These are phyloP conservation scores for Anthophora plumipes DNA, from an alignment of 2,888 invertebrate genomes.

Conservation along the genomic window DNA sequence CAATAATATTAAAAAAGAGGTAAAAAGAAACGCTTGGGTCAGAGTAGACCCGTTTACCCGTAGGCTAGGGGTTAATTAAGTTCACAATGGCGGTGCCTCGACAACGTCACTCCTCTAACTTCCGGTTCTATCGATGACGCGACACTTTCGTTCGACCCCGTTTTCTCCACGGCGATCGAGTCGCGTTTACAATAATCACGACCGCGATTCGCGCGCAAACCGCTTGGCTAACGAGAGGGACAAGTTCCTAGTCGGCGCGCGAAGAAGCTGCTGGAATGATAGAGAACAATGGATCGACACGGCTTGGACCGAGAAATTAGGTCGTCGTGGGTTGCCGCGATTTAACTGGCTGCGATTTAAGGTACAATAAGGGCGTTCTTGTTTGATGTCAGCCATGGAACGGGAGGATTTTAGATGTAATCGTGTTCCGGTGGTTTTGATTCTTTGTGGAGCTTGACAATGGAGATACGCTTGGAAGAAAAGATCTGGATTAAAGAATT, in stretches of 20 bases:
- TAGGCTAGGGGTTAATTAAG: no score
- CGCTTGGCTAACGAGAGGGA: slow-evolving; percentile 6
- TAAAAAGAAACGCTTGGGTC: no score
- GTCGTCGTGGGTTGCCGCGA: slow-evolving; percentile 8
- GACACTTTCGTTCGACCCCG: slow-evolving; percentile 56
- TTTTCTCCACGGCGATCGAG: slow-evolving; percentile 48
- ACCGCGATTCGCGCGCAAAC: slow-evolving; percentile 11
- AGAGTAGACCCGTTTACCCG: no score
- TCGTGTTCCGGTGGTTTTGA: neutral
- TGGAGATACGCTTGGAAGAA: neutral
- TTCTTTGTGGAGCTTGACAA: neutral
- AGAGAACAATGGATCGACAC: slow-evolving; percentile 21
- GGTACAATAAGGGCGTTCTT: neutral
- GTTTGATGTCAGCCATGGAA: neutral
- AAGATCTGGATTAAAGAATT: no score
- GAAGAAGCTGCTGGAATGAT: slow-evolving; percentile 13
- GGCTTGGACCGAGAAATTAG: slow-evolving; percentile 16
- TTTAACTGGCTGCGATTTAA: slow-evolving; percentile 2
- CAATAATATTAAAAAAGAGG: no score
- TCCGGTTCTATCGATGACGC: slow-evolving; percentile 50
- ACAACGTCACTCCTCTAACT: slow-evolving; percentile 20
- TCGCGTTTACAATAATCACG: slow-evolving; percentile 46
- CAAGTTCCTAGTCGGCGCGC: neutral
- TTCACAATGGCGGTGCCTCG: no score
- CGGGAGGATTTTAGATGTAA: no score